These are phyloP conservation scores for Macrochelys suwanniensis DNA, from an alignment of 2,797 vertebrate genomes.

Conservation along the genomic window DNA sequence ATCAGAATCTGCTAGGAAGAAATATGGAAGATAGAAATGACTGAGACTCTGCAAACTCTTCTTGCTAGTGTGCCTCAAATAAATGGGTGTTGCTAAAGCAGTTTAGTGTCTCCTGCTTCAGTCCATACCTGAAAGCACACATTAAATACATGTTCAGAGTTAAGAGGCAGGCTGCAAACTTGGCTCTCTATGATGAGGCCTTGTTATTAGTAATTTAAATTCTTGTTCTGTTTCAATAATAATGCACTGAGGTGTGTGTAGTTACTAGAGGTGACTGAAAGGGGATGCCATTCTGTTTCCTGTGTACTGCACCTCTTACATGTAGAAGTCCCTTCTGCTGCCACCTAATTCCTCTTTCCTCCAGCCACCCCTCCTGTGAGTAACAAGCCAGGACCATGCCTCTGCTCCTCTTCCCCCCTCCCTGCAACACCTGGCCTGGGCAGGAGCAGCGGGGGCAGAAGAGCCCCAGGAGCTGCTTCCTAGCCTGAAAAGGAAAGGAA, in stretches of 20 bases:
- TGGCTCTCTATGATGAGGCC: background rate
- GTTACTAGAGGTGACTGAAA: background rate
- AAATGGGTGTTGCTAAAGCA: background rate
- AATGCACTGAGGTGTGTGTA: background rate
- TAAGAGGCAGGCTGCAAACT: background rate
- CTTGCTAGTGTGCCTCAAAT: background rate
- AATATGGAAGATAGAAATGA: background rate
- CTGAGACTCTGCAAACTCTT: background rate
- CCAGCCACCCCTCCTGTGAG: background rate
- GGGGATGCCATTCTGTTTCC: background rate
- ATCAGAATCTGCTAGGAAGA: background rate
- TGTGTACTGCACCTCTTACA: background rate
- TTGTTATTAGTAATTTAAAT: background rate
- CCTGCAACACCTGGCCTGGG: background rate
- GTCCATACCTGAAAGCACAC: background rate
- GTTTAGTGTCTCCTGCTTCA: background rate
- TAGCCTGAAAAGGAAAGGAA: background rate
- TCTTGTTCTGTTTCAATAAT: background rate
- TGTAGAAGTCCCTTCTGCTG: background rate
- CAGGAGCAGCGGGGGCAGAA: background rate
- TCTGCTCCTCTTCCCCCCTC: background rate
- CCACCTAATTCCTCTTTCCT: background rate
- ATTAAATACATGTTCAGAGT: background rate
- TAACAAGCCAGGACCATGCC: background rate
- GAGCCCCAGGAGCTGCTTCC: background rate